These are phyloP conservation scores for Dinoponera quadriceps DNA, from an alignment of 1,140 invertebrate species.

Conservation along the genomic window DNA sequence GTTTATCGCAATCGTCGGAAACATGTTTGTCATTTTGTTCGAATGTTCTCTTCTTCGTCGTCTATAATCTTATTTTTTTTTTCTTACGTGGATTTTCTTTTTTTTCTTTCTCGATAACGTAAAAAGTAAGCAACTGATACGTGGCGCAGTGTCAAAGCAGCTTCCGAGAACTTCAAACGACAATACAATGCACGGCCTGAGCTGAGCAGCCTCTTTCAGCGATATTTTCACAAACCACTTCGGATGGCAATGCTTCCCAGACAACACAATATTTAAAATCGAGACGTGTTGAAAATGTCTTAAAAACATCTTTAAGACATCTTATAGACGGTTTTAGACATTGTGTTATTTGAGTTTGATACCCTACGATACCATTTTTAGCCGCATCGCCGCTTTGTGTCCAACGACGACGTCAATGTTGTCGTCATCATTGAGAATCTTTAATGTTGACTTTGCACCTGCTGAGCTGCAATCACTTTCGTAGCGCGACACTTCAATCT, in stretches of 20 bases:
- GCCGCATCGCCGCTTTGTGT: conserved; percentile 4
- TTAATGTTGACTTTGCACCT: neutral
- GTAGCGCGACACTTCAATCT: neutral
- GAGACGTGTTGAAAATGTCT: too few species aligned
- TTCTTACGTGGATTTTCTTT: neutral
- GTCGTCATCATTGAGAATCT: neutral
- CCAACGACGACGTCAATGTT: too few species aligned
- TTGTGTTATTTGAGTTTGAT: too few species aligned
- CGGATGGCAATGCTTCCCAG: conserved; percentile 6
- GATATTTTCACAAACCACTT: neutral
- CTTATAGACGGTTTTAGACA: too few species aligned
- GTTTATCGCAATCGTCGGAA: neutral
- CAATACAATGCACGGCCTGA: conserved; percentile 19
- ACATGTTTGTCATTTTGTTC: neutral
- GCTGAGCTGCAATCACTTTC: neutral
- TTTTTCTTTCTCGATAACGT: neutral
- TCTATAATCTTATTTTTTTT: conserved; percentile 15
- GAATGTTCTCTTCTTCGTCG: conserved; percentile 21
- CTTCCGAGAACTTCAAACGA: conserved; percentile 4
- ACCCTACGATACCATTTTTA: too few species aligned
- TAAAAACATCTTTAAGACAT: too few species aligned
- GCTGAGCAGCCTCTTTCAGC: conserved; percentile 9
- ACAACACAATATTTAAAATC: too few species aligned
- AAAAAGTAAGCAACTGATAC: neutral
- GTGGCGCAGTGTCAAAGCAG: conserved; percentile 2